Evolutionary conservation across 2,888 invertebrate species (phyloP).

Genomic region (Tenodera sinensis): DNA sequence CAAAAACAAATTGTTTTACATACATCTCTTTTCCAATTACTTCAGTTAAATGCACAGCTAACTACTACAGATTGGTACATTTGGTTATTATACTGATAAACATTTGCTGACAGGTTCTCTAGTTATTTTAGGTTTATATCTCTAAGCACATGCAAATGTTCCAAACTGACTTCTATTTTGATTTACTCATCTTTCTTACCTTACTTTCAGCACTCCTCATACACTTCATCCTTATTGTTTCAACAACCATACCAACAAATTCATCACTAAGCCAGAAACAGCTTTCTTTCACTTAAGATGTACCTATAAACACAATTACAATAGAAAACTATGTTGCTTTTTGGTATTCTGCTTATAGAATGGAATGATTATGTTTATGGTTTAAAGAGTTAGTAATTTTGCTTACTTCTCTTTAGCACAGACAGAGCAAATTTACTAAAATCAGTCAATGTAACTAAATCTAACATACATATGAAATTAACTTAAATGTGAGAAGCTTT

Average conservation of each 20-base stretch:
- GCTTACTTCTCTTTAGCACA: neutral
- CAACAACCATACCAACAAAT: neutral
- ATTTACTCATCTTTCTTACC: neutral
- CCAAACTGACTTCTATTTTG: neutral
- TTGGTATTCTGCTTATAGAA: neutral
- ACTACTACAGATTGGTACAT: neutral
- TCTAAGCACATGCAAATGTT: neutral
- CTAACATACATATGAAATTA: neutral
- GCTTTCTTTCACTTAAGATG: neutral
- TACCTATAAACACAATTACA: neutral
- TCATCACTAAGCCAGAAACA: neutral
- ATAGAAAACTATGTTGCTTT: neutral
- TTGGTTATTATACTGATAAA: neutral
- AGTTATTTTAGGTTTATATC: neutral
- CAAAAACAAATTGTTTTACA: neutral
- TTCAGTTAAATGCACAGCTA: neutral
- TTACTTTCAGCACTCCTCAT: neutral
- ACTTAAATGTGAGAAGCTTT: neutral
- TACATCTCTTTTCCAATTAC: too few relatives aligned
- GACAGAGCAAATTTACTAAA: neutral
- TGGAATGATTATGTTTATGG: neutral
- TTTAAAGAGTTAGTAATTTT: neutral
- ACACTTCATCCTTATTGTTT: neutral
- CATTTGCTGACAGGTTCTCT: neutral
- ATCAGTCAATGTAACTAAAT: neutral